Conservation (phyloP, 2,888 invertebrate species). For the Choristoneura rosaceana region DNA sequence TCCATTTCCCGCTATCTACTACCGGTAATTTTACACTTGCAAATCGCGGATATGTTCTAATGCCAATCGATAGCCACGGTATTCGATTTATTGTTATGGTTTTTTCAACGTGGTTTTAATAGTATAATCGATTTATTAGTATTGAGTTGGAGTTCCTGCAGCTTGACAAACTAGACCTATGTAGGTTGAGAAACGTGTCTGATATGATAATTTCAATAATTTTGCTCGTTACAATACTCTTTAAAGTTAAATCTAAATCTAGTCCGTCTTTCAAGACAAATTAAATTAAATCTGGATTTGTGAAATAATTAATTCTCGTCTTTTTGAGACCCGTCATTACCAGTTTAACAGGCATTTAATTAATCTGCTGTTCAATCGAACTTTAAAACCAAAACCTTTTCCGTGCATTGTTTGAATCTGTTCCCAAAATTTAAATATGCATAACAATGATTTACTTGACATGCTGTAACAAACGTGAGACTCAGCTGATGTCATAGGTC, state of each 20-base stretch:
- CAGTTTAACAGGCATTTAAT: neutral
- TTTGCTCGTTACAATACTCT: too few species aligned
- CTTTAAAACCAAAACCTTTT: constrained; percentile 50
- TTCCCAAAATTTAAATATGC: constrained; percentile 53
- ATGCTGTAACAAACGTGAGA: constrained; percentile 58
- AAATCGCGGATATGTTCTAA: constrained; percentile 36
- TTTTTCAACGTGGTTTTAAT: neutral
- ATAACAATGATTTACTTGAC: constrained; percentile 58
- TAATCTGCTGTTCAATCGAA: constrained; percentile 9
- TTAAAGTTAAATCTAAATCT: too few species aligned
- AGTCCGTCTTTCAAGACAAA: too few species aligned
- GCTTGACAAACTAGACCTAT: too few species aligned
- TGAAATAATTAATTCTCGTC: too few species aligned
- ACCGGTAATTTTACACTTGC: constrained; percentile 51
- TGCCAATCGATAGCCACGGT: constrained; percentile 21
- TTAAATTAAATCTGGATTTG: too few species aligned
- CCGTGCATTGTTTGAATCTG: constrained; percentile 55
- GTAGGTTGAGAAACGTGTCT: too few species aligned
- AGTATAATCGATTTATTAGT: neutral
- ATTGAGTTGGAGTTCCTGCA: too few species aligned
- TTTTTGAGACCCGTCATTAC: neutral
- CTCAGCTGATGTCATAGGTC: constrained; percentile 74
- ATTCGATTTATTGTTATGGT: neutral
- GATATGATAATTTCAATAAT: too few species aligned
- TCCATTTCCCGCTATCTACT: constrained; percentile 63